These are phyloP conservation scores for Malaclemys terrapin DNA, from an alignment of 2,113 vertebrate species.

Conservation along the genomic window DNA sequence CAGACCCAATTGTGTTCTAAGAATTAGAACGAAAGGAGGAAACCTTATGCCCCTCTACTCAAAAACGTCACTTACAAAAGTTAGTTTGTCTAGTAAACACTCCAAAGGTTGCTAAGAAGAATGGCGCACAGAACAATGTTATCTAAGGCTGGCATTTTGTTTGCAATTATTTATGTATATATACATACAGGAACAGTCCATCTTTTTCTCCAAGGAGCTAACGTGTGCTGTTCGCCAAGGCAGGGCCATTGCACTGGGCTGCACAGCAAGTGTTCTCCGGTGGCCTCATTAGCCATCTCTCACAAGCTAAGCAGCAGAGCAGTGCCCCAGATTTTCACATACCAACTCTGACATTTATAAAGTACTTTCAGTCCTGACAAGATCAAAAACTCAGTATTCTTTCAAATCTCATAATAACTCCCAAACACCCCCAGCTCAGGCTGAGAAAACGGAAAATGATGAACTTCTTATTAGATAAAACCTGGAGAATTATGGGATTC, in stretches of 20 bases:
- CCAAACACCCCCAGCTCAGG: slow-evolving; percentile 51
- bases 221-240: background rate
- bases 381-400: slow-evolving; percentile 81
- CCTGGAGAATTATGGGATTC: slow-evolving; percentile 46
- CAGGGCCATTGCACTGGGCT: background rate
- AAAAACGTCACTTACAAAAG: background rate
- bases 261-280: slow-evolving; percentile 67
- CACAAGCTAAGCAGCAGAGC: slow-evolving; percentile 28
- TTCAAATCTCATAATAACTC: slow-evolving; percentile 79
- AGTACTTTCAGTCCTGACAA: slow-evolving; percentile 69
- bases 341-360: slow-evolving; percentile 77
- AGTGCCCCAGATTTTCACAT: slow-evolving; percentile 69
- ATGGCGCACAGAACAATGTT: background rate
- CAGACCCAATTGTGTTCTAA: accelerated
- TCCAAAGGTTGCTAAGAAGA: background rate
- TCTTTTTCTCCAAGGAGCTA: background rate
- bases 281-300: slow-evolving; percentile 80
- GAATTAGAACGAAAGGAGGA: background rate
- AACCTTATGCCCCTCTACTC: background rate
- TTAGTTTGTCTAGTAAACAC: background rate
- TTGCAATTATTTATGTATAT: background rate
- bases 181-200: background rate
- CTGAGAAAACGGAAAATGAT: slow-evolving; percentile 55
- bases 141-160: background rate
- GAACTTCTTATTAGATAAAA: slow-evolving; percentile 59